Base-by-base conservation (phyloP, 2,113 vertebrate genomes). In the Cephalopholis sonnerati region DNA sequence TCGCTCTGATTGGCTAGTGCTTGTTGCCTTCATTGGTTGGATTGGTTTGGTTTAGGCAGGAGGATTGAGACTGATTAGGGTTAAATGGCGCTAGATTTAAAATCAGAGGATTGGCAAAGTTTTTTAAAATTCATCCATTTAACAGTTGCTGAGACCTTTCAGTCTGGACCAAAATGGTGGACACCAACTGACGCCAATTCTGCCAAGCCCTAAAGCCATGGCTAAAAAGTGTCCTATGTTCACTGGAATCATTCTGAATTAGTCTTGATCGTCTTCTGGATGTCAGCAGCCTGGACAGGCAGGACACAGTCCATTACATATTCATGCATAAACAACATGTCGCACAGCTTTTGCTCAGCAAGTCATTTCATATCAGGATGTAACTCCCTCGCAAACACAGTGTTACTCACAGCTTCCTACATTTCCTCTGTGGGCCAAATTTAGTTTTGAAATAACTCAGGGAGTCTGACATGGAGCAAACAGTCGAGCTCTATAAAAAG, bases 321-420 rank as follows among this genome's bases (percentile, higher is more conserved):
- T 57, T 66, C 20, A 72, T 79, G 29, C 59, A 75, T 80, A 54
- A 80, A 80, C 64, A 82, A 61, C 50, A 44, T 62, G n/a, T 58
- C 22, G n/a, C 3, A n/a, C 67, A 69, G 67, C 50, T 67, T 69
- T 41, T 51, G 75, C 80, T 65, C 57, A 24, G 51, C 63, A 39
- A 67, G 59, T 57, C 13, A 83, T 54, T 83, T 66, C 32, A 66
- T n/a, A 51, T 66, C 25, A 66, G 39, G 62, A 46, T 39, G 61
- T 3, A 54, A 61, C n/a, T 57, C 69, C 58, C 22, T 66, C 3
- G 15, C 20, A 77, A 63, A 58, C 17, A 50, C n/a, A 32, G 50
- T 22, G 73, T 50, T 25, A 54, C 36, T 63, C 22, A 36, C 61
- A 67, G 41, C 18, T 51, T 39, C 3, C 27, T 29, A 25, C 18